Evolutionary conservation across 92 coral and sea anemone genomes (phyloP), one percentile per base, ranked within the genome.

Genomic region (Galaxea fascicularis): DNA sequence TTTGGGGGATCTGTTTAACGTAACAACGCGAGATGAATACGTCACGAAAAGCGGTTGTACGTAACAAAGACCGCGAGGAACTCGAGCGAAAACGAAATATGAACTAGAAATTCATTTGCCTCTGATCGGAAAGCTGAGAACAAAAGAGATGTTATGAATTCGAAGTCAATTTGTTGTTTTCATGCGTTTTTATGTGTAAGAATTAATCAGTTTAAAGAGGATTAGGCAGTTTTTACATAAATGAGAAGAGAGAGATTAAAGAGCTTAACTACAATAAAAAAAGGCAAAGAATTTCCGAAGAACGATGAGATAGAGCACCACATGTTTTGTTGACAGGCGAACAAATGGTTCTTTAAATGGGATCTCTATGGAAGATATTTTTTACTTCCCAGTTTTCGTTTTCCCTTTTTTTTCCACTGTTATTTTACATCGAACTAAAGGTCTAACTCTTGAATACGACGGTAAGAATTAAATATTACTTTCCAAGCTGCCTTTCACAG

Each of bases 141-240:
- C 84, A 56, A 76, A 35, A 15, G 30, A 59, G 8, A 22, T 30
- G 9, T 0, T 15, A 29, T 2, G 15, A 16, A 21, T 47, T 4
- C 20, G 53, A 54, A 52, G 1, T 28, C n/a, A 51, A 27, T 79
- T 79, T 79, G 35, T 52, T 79, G 65, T 26, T 49, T 15, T n/a
- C 41, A 35, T 20, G 17, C 14, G 62, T 25, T 20, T 25, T 25
- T 71, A 15, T 75, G 76, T 52, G 84, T 67, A 27, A 20, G 35
- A 30, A 26, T 79, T 79, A 79, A 79, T 67, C 75, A 41, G 74
- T 31, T 51, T 79, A 65, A 10, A 7, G 9, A 30, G 31, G 75
- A 66, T 65, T 66, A 52, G n/a, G 24, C 44, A 51, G 71, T 16
- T 39, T n/a, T 79, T 29, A 49, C 8, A 5, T 35, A 35, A 47